These are phyloP conservation scores for Pica pica DNA, from an alignment of 2,113 vertebrate genomes.

Conservation along the genomic window DNA sequence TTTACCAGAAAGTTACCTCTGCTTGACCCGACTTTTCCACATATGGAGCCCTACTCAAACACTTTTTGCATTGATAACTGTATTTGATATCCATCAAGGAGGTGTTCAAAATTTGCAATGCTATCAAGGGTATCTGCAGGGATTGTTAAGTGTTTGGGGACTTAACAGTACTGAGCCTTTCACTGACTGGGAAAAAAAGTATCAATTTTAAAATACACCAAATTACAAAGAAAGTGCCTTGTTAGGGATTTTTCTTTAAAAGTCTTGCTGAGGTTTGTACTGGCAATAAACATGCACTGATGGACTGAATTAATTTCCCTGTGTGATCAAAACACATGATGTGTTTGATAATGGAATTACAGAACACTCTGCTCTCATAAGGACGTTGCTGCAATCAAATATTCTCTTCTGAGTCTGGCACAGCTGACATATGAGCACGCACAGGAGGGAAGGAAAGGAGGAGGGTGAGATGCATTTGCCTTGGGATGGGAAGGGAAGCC, in stretches of 20 bases:
- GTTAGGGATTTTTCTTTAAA: background rate
- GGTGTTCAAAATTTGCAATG: background rate
- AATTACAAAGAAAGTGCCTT: background rate
- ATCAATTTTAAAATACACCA: background rate
- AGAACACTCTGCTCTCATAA: background rate
- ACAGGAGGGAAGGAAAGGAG: background rate
- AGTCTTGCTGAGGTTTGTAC: background rate
- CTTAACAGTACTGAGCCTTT: background rate
- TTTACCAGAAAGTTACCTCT: background rate
- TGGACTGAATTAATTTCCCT: constrained; percentile 26
- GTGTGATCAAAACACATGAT: constrained; percentile 25
- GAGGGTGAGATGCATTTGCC: background rate
- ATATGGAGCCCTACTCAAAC: background rate
- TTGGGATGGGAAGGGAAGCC: background rate
- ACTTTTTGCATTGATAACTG: background rate
- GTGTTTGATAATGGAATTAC: constrained; percentile 21
- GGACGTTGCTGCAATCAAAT: background rate
- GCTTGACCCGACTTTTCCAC: background rate
- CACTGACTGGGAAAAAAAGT: background rate
- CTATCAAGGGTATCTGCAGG: background rate
- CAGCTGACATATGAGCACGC: background rate
- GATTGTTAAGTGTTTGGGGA: background rate
- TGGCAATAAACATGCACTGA: background rate
- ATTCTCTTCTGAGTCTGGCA: background rate
- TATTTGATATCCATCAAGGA: background rate